These are phyloP conservation scores for Dinomys branickii DNA, from an alignment of 2,113 vertebrate genomes.

Conservation along the genomic window DNA sequence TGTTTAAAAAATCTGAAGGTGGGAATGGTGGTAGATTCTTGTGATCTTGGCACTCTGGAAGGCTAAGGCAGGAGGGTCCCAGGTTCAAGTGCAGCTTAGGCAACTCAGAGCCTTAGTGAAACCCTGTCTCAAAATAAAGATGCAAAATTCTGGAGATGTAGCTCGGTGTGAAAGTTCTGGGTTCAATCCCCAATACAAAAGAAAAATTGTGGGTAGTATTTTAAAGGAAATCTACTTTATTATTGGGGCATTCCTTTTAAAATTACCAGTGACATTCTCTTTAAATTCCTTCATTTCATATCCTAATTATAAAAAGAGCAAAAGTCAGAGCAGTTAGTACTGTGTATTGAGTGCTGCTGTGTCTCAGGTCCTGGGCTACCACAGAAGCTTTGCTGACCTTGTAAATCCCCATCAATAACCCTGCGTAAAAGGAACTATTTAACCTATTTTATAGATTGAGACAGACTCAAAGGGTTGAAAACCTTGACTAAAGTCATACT, in stretches of 20 bases:
- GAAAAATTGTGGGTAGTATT: not conserved
- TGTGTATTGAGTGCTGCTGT: fast-evolving
- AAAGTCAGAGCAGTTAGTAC: not conserved
- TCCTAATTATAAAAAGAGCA: not conserved
- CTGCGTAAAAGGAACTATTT: not conserved
- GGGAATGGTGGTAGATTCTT: not conserved
- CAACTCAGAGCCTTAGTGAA: not conserved
- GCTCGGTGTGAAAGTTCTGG: not conserved
- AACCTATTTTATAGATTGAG: not conserved
- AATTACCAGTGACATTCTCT: not conserved
- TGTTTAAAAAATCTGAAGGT: not conserved
- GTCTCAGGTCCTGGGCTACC: fast-evolving
- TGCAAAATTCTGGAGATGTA: not conserved
- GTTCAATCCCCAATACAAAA: not conserved
- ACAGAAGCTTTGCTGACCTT: not conserved
- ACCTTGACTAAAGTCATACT: not conserved
- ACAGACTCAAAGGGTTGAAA: not conserved
- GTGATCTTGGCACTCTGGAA: not conserved
- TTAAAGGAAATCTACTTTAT: not conserved
- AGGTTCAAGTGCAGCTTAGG: not conserved
- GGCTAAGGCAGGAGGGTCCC: not conserved
- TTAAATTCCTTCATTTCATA: not conserved
- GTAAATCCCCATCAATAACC: not conserved
- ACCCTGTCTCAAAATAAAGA: not conserved
- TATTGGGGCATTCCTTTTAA: not conserved